Base-by-base conservation (phyloP, 2,888 invertebrate species). In the Rhamphomyia laevipes region DNA sequence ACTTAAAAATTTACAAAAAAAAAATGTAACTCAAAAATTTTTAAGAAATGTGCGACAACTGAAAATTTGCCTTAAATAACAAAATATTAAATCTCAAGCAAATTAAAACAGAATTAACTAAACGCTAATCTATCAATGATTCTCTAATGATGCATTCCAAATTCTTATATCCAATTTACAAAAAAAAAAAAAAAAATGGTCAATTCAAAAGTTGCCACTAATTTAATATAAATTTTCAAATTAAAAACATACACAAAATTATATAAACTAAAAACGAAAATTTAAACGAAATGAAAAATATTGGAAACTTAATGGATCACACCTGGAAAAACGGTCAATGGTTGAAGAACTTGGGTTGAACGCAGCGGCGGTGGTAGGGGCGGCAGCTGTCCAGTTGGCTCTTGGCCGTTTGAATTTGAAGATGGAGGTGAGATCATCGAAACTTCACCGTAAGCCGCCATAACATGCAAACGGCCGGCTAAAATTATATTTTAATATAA, bases 351-450 rank as follows among this genome's bases (percentile, higher is more conserved):
- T 66, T 71, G 69, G 63, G 70, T 70, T 63, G 71, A 71, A 65
- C 71, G 70, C 68, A 71, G 63, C 62, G 70, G 71, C 64, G 71
- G 70, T 63, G 69, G 69, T 63, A 71, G 63, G 62, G 70, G 70
- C 61, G 71, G 70, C 66, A 71, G 61, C 61, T 70, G 69, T 65
- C 68, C 70, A 62, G 65, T 65, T 60, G 70, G 71, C 66, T 71
- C 70, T 62, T 67, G 70, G 62, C 70, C 71, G 70, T 69, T 71
- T 60, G 71, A 71, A 62, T 68, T 66, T 63, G 70, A 70, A 63
- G 70, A 71, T 60, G 69, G 68, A 60, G 70, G 69, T 63, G 70
- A 71, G 67, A 70, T 71, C 70, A 71, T 71, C 70, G 71, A 69
- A 62, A 66, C 65, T 61, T 68, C 66, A 67, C 64, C 65, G 63